These are phyloP conservation scores for Crotophaga sulcirostris DNA, from an alignment of 2,113 vertebrate genomes.

Conservation along the genomic window DNA sequence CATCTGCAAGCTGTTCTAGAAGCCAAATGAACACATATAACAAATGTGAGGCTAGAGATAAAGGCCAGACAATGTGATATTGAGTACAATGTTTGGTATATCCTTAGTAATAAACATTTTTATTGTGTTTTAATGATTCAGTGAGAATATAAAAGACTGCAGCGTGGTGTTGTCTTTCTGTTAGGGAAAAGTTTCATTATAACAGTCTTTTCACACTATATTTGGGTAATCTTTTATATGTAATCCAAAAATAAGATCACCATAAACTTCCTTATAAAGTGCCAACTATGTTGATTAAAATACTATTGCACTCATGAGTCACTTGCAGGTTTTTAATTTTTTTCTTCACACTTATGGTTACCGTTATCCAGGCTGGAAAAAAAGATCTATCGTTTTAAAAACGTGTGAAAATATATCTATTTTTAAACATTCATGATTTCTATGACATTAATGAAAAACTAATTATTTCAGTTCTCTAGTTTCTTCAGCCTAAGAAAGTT, in stretches of 20 bases:
- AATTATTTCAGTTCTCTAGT: background rate
- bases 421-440: background rate
- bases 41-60: background rate
- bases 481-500: background rate
- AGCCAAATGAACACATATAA: background rate
- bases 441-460: background rate
- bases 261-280: background rate
- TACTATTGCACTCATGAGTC: background rate
- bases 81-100: background rate
- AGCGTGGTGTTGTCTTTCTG: background rate
- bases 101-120: background rate
- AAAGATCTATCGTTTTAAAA: background rate
- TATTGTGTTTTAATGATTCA: background rate
- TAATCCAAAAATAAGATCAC: background rate
- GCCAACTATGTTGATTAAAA: slow-evolving; percentile 2
- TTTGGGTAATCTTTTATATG: background rate
- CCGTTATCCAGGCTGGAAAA: background rate
- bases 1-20: background rate
- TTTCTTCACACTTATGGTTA: background rate
- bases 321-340: background rate
- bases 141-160: background rate
- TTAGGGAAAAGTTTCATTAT: background rate
- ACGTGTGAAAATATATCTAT: background rate
- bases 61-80: background rate
- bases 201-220: background rate